Evolutionary conservation across 2,113 vertebrate genomes (phyloP), one percentile per base, ranked within the genome.

Genomic region (Trochalopteron elliotii): DNA sequence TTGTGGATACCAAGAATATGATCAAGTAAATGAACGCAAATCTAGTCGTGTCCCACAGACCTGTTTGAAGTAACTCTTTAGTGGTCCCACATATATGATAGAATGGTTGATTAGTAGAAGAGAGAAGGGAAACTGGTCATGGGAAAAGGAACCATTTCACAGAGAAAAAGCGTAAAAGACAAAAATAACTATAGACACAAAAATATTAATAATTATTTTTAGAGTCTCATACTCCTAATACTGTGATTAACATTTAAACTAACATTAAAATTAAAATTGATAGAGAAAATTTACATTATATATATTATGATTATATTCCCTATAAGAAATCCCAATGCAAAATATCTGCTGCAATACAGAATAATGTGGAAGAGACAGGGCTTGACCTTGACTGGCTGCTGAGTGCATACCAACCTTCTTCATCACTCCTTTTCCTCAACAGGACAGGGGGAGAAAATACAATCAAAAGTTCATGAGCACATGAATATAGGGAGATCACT

Each of bases 21-120:
- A 49, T 27, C 1, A 0, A 71, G 28, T 28, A 37, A 9, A 59
- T 19, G 4, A 7, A 17, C 5, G 24, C 4, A 56, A 11, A 12
- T 14, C 40, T 53, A 11, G 11, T 50, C 57, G 60, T 50, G 44
- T 42, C 25, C 25, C 21, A 56, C 16, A 44, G 35, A 16, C 9
- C 4, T 13, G 7, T 37, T 31, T 37, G 31, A 83, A 67, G 10
- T 19, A 80, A n/a, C 21, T 64, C 17, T 63, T 24, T 35, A n/a
- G 28, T 1, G 0, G 17, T 79, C 42, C 71, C 47, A 27, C 1
- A 16, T 20, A 20, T 6, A 20, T 22, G 13, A 18, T 8, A 30
- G n/a, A 74, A 49, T n/a, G 35, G 5, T 17, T 68, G 13, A 71
- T 39, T 47, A 53, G 19, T 13, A 59, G 28, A 75, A 65, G 9